Conservation (phyloP, 2,888 invertebrate genomes). For the Calliopum simillimum region DNA sequence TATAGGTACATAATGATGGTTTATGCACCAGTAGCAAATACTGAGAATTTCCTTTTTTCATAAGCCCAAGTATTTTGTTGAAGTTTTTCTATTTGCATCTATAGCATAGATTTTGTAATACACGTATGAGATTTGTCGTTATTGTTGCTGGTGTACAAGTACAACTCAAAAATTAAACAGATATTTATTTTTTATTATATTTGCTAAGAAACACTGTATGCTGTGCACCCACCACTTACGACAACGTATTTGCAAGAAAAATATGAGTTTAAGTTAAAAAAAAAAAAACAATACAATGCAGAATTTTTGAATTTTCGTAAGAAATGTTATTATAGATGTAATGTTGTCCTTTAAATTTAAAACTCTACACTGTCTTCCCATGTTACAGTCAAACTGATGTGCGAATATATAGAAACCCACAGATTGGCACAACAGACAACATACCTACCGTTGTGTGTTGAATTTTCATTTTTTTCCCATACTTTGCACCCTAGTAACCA, state of each 20-base stretch:
- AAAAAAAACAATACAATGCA: conserved; percentile 36
- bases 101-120: background rate
- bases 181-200: conserved; percentile 27
- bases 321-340: too few relatives aligned
- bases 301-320: background rate
- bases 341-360: too few relatives aligned
- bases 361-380: too few relatives aligned
- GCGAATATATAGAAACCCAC: too few relatives aligned
- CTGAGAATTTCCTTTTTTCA: too few relatives aligned
- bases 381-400: too few relatives aligned
- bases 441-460: too few relatives aligned
- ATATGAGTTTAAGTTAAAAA: conserved; percentile 24
- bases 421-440: too few relatives aligned
- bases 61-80: background rate
- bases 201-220: conserved; percentile 26
- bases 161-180: background rate
- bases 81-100: background rate
- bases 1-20: too few relatives aligned
- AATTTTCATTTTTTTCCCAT: too few relatives aligned
- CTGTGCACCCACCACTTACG: background rate
- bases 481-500: too few relatives aligned
- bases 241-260: background rate
- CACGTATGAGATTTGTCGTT: background rate
- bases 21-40: too few relatives aligned
- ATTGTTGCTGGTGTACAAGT: background rate